Percentiles rank a stretch among this genome's conserved stretches.
Conservation (phyloP, 2,113 vertebrate genomes). For the Marmota monax region DNA sequence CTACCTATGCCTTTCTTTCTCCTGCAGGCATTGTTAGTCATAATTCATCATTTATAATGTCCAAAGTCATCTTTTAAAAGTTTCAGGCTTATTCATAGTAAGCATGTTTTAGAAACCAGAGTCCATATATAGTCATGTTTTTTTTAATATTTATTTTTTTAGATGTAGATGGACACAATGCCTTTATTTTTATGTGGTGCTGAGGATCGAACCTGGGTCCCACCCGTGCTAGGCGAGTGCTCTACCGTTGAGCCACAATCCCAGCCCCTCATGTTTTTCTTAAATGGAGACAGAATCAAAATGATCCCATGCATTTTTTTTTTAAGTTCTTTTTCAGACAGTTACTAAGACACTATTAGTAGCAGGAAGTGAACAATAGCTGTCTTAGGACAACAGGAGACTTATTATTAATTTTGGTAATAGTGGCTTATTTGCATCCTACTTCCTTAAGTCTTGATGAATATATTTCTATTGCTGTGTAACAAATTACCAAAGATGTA, state of each 20-base stretch:
- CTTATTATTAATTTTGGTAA: background rate
- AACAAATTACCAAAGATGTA: background rate
- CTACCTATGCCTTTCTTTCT: background rate
- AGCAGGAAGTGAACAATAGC: background rate
- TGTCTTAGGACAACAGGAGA: background rate
- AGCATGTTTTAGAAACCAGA: constrained; percentile 32
- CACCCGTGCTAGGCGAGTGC: no score
- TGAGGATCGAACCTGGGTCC: no score
- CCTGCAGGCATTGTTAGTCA: background rate
- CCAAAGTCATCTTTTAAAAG: background rate
- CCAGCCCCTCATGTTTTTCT: background rate
- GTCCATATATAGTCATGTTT: background rate
- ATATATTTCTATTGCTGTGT: background rate
- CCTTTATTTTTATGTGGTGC: no score
- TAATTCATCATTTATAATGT: background rate
- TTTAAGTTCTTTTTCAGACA: background rate
- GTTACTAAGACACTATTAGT: background rate
- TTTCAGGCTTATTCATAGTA: constrained; percentile 29
- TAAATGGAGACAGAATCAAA: constrained; percentile 9
- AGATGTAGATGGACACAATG: no score
- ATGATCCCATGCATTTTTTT: background rate
- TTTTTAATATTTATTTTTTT: background rate
- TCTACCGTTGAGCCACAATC: no score
- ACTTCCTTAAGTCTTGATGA: constrained; percentile 18
- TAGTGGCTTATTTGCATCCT: background rate